phyloP scores from a whole-genome alignment of 2,113 vertebrate species.

The Camelus dromedarius region DNA sequence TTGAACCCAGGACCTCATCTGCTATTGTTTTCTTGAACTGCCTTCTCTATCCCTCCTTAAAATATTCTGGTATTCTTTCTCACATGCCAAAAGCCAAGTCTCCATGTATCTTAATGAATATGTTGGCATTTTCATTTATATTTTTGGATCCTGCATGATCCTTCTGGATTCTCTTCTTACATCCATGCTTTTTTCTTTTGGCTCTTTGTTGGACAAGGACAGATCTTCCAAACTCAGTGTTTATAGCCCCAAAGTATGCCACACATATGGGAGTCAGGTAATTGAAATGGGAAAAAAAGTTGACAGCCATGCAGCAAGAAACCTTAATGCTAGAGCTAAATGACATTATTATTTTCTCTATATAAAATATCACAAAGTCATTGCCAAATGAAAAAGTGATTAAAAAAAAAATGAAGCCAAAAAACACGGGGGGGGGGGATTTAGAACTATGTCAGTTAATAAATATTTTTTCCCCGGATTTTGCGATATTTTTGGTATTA shows the following conservation, averaged over 20 bases:
- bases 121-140: not conserved
- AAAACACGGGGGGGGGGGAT: not conserved
- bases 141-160: not conserved
- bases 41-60: not conserved
- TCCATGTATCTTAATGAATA: not conserved
- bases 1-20: too few relatives aligned
- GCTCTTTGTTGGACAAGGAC: not conserved
- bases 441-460: not conserved
- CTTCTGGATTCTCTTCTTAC: not conserved
- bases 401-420: not conserved
- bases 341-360: not conserved
- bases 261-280: not conserved
- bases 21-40: not conserved
- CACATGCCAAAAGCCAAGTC: not conserved
- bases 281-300: not conserved
- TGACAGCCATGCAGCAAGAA: not conserved
- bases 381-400: not conserved
- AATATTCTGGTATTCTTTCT: not conserved
- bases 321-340: not conserved
- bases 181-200: not conserved
- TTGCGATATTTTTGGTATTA: not conserved
- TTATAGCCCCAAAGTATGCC: not conserved
- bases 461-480: not conserved
- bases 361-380: not conserved
- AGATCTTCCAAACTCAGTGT: not conserved